Conservation (phyloP, 2,113 vertebrate genomes). For the Paramisgurnus dabryanus region DNA sequence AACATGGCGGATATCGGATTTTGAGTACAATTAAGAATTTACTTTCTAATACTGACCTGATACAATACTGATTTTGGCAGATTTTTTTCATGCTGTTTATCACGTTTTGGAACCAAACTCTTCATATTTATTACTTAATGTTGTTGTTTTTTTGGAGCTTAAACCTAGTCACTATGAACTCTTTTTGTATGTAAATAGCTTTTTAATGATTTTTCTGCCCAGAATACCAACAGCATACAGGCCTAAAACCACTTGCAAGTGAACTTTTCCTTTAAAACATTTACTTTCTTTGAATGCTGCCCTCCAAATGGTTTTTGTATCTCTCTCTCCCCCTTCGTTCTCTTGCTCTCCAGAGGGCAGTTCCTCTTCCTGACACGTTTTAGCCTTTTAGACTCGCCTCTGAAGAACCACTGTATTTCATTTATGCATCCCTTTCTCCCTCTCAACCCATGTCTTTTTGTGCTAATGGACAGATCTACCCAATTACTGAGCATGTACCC, state of each 20-base stretch:
- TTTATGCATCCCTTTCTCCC: background rate
- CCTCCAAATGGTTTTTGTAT: background rate
- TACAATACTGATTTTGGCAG: too few relatives aligned
- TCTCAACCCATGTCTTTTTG: conserved; percentile 19
- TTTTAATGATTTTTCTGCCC: too few relatives aligned
- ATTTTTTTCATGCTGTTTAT: too few relatives aligned
- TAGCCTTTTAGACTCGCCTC: conserved; percentile 17
- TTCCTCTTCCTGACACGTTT: conserved; percentile 8
- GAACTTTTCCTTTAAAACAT: background rate
- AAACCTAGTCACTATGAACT: too few relatives aligned
- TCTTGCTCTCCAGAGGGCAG: background rate
- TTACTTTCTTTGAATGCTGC: background rate
- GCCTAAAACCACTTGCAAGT: background rate
- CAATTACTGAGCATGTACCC: conserved; percentile 37
- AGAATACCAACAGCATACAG: too few relatives aligned
- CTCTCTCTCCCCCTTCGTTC: background rate
- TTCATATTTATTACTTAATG: too few relatives aligned
- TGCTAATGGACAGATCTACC: conserved; percentile 37
- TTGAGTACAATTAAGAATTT: too few relatives aligned
- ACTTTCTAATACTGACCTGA: too few relatives aligned
- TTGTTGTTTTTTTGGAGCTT: too few relatives aligned
- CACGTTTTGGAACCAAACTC: too few relatives aligned
- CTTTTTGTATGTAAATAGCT: too few relatives aligned
- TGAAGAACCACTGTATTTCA: conserved; percentile 9
- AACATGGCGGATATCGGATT: too few relatives aligned